Evolutionary conservation across 2,113 vertebrate genomes (phyloP), one percentile per base, ranked within the genome.

Genomic region (Hiodon alosoides): DNA sequence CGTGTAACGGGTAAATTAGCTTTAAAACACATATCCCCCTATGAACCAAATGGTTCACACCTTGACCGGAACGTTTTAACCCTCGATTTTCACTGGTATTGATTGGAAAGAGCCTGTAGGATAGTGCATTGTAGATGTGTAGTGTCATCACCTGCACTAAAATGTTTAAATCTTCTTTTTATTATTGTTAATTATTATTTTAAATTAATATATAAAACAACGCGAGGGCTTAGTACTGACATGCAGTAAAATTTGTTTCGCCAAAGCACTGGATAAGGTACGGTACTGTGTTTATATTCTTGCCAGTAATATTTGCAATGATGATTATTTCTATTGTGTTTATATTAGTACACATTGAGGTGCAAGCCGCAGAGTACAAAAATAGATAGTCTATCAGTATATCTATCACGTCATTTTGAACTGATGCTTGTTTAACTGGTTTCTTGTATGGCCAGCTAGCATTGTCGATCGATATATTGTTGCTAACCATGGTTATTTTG

Each of bases 31-130:
- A 58, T 61, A 31, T 73, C 83, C 72, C 50, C 71, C 80, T 78
- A 51, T 71, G 4, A 17, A 11, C 50, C 3, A 31, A 90, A 88
- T 92, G 89, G 89, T 86, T 84, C 81, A 5, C 62, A 81, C 90
- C 89, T 65, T 76, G 79, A 31, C 31, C 31, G 31, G 31, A 82
- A 82, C 76, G 86, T 79, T 85, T 82, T 85, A 75, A 78, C 79
- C 78, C 77, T 71, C 66, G 74, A 69, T 60, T 16, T 79, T 74
- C 75, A 78, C 76, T 74, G 74, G 58, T 74, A 52, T 72, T 81
- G 77, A 79, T 76, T 65, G 53, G 6, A 77, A 74, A 64, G n/a
- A 61, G 70, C 69, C 51, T 64, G 55, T 58, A 73, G 68, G 50
- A 73, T 73, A 69, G 72, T 77, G 76, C 69, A 53, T 67, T 67